phyloP scores from a whole-genome alignment of 2,888 invertebrate species.

The Trachelus stipa region DNA sequence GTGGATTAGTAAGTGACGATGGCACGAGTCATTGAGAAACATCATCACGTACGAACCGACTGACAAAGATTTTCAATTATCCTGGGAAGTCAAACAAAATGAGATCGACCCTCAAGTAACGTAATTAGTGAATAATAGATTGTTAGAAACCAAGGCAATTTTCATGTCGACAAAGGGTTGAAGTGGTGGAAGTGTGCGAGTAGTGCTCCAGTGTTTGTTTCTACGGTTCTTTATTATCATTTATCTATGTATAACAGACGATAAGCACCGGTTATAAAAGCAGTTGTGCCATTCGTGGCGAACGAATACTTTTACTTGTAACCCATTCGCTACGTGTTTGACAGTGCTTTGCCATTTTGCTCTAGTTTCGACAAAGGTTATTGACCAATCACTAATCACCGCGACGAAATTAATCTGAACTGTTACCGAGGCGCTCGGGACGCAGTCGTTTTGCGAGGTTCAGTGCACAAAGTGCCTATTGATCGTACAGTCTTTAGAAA shows the following conservation, averaged over 20 bases:
- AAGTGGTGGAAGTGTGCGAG: background rate
- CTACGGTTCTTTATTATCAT: slow-evolving; percentile 30
- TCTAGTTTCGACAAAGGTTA: slow-evolving; percentile 46
- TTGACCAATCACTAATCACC: slow-evolving; percentile 50
- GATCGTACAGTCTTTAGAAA: background rate
- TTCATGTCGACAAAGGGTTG: background rate
- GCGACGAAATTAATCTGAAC: slow-evolving; percentile 4
- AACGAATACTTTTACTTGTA: slow-evolving; percentile 31
- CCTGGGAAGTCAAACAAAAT: background rate
- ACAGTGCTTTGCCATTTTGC: slow-evolving; percentile 22
- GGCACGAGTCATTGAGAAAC: background rate
- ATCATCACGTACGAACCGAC: background rate
- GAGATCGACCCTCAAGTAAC: background rate
- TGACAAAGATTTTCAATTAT: background rate
- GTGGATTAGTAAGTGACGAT: background rate
- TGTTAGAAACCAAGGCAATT: background rate
- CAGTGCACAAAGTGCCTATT: background rate
- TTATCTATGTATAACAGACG: slow-evolving; percentile 27
- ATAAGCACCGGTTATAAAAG: slow-evolving; percentile 28
- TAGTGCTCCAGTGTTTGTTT: slow-evolving; percentile 10
- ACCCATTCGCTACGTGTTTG: slow-evolving; percentile 6
- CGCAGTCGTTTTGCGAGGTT: background rate
- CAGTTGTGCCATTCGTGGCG: slow-evolving; percentile 21
- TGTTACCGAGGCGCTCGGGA: background rate
- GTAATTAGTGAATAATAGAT: background rate